phyloP scores from a whole-genome alignment of 2,888 invertebrate species.

The Eristalis arbustorum region DNA sequence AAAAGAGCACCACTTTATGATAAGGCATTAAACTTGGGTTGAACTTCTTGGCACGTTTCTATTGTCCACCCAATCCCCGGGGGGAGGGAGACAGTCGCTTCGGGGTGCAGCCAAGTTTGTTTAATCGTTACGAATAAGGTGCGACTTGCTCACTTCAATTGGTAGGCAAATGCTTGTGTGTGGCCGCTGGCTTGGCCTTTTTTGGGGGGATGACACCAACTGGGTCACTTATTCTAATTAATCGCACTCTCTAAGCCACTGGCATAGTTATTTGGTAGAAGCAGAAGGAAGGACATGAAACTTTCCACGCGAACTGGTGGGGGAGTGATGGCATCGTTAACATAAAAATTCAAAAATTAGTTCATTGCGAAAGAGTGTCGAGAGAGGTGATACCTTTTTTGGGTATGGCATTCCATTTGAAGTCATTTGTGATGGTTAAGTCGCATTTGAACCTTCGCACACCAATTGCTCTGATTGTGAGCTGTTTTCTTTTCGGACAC shows the following conservation, averaged over 20 bases:
- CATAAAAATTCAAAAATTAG: background rate
- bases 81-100: background rate
- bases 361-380: background rate
- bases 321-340: background rate
- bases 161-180: background rate
- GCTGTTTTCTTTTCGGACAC: background rate
- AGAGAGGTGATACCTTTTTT: background rate
- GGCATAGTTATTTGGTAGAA: background rate
- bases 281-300: background rate
- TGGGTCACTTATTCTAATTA: constrained; percentile 20
- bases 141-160: constrained; percentile 49
- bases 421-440: background rate
- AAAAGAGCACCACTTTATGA: background rate
- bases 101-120: constrained; percentile 48
- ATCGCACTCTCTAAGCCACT: background rate
- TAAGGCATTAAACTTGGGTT: constrained; percentile 9
- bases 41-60: background rate
- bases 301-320: background rate
- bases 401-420: background rate
- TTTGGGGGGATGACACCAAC: constrained; percentile 3
- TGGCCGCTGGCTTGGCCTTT: background rate
- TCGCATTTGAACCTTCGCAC: background rate
- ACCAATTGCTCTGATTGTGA: background rate
- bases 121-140: constrained; percentile 67
- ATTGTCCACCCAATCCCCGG: background rate